phyloP scores from a whole-genome alignment of 2,797 vertebrate genomes.

The Dicrostonyx torquatus region DNA sequence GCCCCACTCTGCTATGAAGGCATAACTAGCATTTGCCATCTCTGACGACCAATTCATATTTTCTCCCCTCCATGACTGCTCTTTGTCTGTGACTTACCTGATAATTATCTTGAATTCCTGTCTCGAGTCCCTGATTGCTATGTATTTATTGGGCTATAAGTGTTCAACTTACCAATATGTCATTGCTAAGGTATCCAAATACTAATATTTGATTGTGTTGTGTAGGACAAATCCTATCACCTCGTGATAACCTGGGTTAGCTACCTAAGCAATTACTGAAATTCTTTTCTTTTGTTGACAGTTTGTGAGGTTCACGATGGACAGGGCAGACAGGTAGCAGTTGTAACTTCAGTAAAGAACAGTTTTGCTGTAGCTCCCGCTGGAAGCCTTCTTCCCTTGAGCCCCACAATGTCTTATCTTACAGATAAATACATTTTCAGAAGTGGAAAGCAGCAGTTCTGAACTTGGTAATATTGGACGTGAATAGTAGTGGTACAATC shows the following conservation, averaged over 20 bases:
- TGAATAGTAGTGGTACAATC: background rate
- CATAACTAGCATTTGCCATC: background rate
- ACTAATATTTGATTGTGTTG: background rate
- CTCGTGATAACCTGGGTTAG: background rate
- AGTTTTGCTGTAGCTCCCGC: background rate
- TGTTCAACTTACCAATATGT: background rate
- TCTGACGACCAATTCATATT: background rate
- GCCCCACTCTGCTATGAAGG: background rate
- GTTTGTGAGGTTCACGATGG: background rate
- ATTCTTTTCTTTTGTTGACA: background rate
- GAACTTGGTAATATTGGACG: background rate
- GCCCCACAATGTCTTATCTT: background rate
- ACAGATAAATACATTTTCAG: background rate
- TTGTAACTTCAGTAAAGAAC: background rate
- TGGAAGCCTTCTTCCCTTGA: background rate
- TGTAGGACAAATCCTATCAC: background rate
- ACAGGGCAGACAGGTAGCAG: background rate
- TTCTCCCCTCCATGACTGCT: background rate
- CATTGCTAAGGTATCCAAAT: background rate
- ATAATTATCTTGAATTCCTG: background rate
- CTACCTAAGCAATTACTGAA: background rate
- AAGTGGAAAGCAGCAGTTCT: background rate
- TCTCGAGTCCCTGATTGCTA: background rate
- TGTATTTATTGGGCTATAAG: background rate
- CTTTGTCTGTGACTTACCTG: background rate